Evolutionary conservation across 2,113 vertebrate species (phyloP), one percentile per base, ranked within the genome.

Genomic region (Eleginops maclovinus): DNA sequence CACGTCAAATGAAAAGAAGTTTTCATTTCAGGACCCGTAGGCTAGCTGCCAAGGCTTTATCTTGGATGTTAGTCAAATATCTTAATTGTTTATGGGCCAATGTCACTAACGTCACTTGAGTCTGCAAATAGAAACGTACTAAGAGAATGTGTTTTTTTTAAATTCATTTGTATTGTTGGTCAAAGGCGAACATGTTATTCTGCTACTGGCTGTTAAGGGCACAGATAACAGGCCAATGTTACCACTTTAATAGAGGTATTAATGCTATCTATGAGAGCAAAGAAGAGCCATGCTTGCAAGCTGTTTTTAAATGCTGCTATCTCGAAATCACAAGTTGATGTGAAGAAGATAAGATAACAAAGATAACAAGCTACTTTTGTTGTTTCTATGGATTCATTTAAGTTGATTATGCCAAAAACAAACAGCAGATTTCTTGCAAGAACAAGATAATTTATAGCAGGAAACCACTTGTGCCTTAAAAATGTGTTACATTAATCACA

Each of bases 1-100:
- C 47, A 73, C 54, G 0, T 75, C 59, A 68, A 80, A 74, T 53
- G 50, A 71, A 80, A 79, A 65, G 7, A 63, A 9, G 26, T 60
- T 82, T 76, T 82, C 17, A 17, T 24, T 77, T 72, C 15, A 28
- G 28, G 47, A 56, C 13, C 36, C 36, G 19, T 41, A 50, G 12
- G 31, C 19, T 9, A 3, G 1, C 21, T 58, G 65, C 47, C 13
- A 68, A 50, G 68, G 26, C 15, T 80, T 72, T 24, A 55, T 69
- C 21, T 51, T 47, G 26, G 75, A 82, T 16, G 55, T 12, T 19
- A 40, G 17, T 72, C 9, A 71, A 47, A 12, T 19, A 53, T 36
- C 17, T 65, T 14, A 15, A 4, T 24, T 13, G 56, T 63, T 75
- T 77, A 77, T 49, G 43, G 46, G 61, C 21, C 24, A 19, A 24